A percentile compares a stretch with the other conserved stretches of the same genome.
phyloP scores from a whole-genome alignment of 2,888 invertebrate genomes.

The Hanleya hanleyi region DNA sequence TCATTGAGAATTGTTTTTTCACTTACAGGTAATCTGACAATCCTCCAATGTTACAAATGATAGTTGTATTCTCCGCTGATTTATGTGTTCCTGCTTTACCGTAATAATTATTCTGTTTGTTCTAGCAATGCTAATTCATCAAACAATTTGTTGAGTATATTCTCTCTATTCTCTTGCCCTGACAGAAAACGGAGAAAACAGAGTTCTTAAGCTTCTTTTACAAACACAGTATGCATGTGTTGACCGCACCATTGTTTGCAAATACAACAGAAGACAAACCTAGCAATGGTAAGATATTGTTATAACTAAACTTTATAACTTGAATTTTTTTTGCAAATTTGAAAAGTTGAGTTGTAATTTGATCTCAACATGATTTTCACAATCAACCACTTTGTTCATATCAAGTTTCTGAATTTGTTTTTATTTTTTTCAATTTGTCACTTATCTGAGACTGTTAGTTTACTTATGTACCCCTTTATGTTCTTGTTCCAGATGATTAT shows the following conservation, averaged over 20 bases:
- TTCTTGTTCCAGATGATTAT: slow-evolving; percentile 84
- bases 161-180: slow-evolving; percentile 4
- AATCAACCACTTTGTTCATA: no score
- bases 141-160: background rate
- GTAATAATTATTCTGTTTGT: no score
- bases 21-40: no score
- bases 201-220: slow-evolving; percentile 99
- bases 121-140: no score
- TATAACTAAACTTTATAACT: background rate
- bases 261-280: slow-evolving; percentile 94
- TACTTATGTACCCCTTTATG: no score
- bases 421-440: no score
- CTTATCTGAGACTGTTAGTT: no score
- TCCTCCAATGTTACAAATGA: no score
- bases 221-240: slow-evolving; percentile 96
- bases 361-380: no score
- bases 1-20: no score
- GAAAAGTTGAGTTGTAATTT: background rate
- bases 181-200: slow-evolving; percentile 92
- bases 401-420: no score
- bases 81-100: background rate
- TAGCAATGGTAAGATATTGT: slow-evolving; percentile 76
- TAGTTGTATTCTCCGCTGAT: no score
- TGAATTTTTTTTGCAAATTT: background rate
- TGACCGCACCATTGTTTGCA: slow-evolving; percentile 95